Evolutionary conservation across 2,888 invertebrate species (phyloP).

Genomic region (Laothoe populi): DNA sequence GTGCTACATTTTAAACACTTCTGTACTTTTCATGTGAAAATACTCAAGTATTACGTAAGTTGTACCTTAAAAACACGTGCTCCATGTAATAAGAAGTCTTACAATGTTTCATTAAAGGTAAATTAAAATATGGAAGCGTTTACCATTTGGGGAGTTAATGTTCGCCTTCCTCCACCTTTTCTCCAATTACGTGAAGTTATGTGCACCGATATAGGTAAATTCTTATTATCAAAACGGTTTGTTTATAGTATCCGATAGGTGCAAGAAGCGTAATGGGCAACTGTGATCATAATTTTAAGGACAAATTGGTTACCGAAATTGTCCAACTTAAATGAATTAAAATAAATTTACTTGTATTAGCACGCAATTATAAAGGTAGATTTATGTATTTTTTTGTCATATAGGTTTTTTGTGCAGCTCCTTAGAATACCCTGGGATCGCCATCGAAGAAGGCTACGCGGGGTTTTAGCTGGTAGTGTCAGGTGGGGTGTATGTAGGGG

Average conservation of each 20-base stretch:
- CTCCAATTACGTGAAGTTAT: slow-evolving; percentile 37
- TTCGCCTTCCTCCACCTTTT: slow-evolving; percentile 16
- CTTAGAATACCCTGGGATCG: too few relatives aligned
- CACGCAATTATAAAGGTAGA: too few relatives aligned
- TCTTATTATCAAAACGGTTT: slow-evolving; percentile 38
- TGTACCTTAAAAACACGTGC: slow-evolving; percentile 7
- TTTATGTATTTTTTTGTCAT: too few relatives aligned
- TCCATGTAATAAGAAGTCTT: slow-evolving; percentile 6
- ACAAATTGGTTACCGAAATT: slow-evolving; percentile 21
- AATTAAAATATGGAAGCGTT: slow-evolving; percentile 21
- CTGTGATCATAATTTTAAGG: slow-evolving; percentile 2
- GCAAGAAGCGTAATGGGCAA: not conserved
- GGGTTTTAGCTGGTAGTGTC: too few relatives aligned
- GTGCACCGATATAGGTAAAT: slow-evolving; percentile 32
- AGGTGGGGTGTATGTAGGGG: too few relatives aligned
- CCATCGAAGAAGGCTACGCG: too few relatives aligned
- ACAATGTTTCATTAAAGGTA: slow-evolving; percentile 13
- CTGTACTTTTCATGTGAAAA: not conserved
- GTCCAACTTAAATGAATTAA: slow-evolving; percentile 17
- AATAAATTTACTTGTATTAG: too few relatives aligned
- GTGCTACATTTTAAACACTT: not conserved
- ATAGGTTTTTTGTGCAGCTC: too few relatives aligned
- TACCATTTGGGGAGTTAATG: slow-evolving; percentile 12
- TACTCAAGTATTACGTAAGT: slow-evolving; percentile 5
- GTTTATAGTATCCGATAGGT: slow-evolving; percentile 30